Base-by-base conservation (phyloP, 2,888 invertebrate species). In the Eueremaeus valkanovi region DNA sequence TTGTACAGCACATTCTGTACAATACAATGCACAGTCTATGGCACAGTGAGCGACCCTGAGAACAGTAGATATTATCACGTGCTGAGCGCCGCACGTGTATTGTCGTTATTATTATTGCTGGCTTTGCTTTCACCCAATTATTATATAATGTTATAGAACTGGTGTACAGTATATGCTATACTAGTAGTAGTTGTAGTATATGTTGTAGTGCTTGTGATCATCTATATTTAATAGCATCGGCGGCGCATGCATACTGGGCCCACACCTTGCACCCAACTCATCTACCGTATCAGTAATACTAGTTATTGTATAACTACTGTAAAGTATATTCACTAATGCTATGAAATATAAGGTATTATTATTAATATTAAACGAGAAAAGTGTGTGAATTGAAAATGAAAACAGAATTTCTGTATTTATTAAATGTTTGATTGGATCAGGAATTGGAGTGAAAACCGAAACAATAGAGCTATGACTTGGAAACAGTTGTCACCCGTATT, bases 11-110 rank as follows among this genome's bases (percentile, higher is more conserved):
- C n/a, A 29, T 29, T 24, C 36, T 21, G 21, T n/a, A n/a, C n/a
- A n/a, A n/a, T n/a, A n/a, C n/a, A n/a, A n/a, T n/a, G n/a, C n/a
- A n/a, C n/a, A n/a, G n/a, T n/a, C n/a, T n/a, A n/a, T n/a, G n/a
- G n/a, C n/a, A n/a, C n/a, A n/a, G n/a, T n/a, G n/a, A 21, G 11
- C 70, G 70, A 70, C 70, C 70, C 70, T 70, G 70, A 70, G 27
- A 36, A 2, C 13, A 16, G 70, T 70, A 45, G 70, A 70, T 70
- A 70, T 70, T 21, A 70, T 70, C 70, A 70, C 70, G 70, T 70
- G 70, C 70, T 70, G 27, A 42, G 27, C 21, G 42, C 42, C 36
- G 70, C 70, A 70, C 70, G 70, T 70, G 70, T 70, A 42, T 42
- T 70, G 27, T 70, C 42, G n/a, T 1, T 42, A 40, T 70, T 63